These are phyloP conservation scores for Azorinus chamasolen DNA, from an alignment of 2,888 invertebrate genomes.

Conservation along the genomic window DNA sequence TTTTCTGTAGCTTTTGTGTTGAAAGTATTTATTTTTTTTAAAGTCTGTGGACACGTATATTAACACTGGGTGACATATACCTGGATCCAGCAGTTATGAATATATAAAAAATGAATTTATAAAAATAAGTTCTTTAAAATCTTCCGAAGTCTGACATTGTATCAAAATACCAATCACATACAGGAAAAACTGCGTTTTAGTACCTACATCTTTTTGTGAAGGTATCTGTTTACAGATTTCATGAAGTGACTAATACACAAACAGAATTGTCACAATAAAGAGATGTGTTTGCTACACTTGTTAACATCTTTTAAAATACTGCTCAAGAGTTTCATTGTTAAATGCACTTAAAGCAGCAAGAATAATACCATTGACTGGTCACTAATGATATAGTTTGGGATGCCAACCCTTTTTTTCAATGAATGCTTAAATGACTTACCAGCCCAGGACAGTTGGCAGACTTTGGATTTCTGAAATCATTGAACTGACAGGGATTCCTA, in stretches of 20 bases:
- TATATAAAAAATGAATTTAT: constrained; percentile 3
- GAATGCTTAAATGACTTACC: constrained; percentile 4
- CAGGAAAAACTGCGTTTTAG: background rate
- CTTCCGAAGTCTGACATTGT: constrained; percentile 4
- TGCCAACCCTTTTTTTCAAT: constrained; percentile 1
- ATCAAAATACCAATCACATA: constrained; percentile 14
- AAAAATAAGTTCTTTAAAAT: constrained; percentile 9
- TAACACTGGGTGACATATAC: background rate
- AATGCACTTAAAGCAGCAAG: constrained; percentile 14
- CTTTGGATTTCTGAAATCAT: constrained; percentile 12
- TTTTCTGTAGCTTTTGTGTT: background rate
- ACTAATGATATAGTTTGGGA: background rate
- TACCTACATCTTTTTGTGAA: constrained; percentile 1
- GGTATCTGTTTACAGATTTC: constrained; percentile 6
- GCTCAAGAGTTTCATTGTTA: no score
- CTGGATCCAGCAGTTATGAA: background rate
- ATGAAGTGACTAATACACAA: constrained; percentile 18
- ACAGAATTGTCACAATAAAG: background rate
- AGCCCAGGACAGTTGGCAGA: no score
- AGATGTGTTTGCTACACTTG: background rate
- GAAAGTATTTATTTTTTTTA: constrained; percentile 2
- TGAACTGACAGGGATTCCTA: constrained; percentile 19
- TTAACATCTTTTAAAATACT: background rate
- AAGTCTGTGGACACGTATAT: background rate
- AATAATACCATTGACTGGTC: constrained; percentile 3